phyloP scores from a whole-genome alignment of 2,797 vertebrate species.

The Peromyscus melanophrys region DNA sequence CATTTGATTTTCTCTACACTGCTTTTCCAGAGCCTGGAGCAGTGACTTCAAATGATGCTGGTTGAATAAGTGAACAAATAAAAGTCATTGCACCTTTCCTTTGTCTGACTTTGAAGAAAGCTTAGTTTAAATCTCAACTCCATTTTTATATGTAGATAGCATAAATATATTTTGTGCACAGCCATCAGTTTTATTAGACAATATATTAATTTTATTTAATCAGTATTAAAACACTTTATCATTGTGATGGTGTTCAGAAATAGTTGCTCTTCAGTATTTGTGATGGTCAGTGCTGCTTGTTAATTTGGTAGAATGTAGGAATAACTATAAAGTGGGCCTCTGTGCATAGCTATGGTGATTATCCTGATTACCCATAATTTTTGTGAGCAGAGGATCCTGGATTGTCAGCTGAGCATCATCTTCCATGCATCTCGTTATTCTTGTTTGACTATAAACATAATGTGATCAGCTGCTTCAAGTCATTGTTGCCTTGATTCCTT shows the following conservation, averaged over 20 bases:
- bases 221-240: not conserved
- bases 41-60: not conserved
- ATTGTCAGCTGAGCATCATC: not conserved
- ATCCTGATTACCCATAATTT: not conserved
- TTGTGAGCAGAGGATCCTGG: not conserved
- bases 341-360: not conserved
- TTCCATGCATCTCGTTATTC: not conserved
- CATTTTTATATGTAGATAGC: not conserved
- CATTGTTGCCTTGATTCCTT: not conserved
- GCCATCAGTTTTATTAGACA: not conserved
- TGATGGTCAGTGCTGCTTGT: not conserved
- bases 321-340: not conserved
- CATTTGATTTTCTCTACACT: not conserved
- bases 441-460: not conserved
- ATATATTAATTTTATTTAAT: not conserved
- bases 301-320: not conserved
- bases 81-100: not conserved
- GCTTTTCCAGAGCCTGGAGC: not conserved
- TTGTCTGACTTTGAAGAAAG: not conserved
- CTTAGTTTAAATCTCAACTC: not conserved
- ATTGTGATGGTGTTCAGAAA: not conserved
- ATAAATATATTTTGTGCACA: not conserved
- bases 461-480: not conserved
- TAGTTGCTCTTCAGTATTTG: not conserved
- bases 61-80: not conserved